Conservation (phyloP, 2,797 vertebrate species). For the Anguilla anguilla region DNA sequence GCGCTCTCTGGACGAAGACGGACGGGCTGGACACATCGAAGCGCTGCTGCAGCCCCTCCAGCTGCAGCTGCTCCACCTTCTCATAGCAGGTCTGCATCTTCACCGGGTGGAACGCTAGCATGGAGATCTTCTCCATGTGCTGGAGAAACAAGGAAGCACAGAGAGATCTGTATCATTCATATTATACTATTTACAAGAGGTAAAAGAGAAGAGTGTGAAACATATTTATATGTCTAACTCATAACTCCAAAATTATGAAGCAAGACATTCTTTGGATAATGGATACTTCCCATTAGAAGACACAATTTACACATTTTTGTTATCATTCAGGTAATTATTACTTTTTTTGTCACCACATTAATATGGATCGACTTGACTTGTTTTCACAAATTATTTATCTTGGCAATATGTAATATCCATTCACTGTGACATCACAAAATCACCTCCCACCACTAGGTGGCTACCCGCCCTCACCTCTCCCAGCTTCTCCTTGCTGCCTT, state of each 20-base stretch:
- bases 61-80: conserved; percentile 86
- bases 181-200: not conserved
- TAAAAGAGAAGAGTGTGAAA: too few relatives aligned
- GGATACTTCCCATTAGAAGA: not conserved
- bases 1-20: conserved; percentile 90
- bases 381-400: not conserved
- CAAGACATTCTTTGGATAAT: not conserved
- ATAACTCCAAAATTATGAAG: too few relatives aligned
- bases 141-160: conserved; percentile 37
- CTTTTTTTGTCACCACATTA: not conserved
- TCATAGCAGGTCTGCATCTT: conserved; percentile 96
- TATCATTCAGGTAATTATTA: not conserved
- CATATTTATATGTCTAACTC: too few relatives aligned
- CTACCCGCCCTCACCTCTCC: conserved; percentile 79
- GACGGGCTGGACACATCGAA: conserved; percentile 89
- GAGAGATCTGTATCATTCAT: not conserved
- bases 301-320: not conserved
- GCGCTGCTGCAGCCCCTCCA: conserved; percentile 93
- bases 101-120: conserved; percentile 90
- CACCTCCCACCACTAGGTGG: too few relatives aligned
- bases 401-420: not conserved
- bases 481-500: conserved; percentile 83
- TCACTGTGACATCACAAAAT: not conserved
- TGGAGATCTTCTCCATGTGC: conserved; percentile 91
- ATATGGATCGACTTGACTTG: not conserved